These are phyloP conservation scores for Hippopotamus amphibius DNA, from an alignment of 2,113 vertebrate genomes.

Conservation along the genomic window DNA sequence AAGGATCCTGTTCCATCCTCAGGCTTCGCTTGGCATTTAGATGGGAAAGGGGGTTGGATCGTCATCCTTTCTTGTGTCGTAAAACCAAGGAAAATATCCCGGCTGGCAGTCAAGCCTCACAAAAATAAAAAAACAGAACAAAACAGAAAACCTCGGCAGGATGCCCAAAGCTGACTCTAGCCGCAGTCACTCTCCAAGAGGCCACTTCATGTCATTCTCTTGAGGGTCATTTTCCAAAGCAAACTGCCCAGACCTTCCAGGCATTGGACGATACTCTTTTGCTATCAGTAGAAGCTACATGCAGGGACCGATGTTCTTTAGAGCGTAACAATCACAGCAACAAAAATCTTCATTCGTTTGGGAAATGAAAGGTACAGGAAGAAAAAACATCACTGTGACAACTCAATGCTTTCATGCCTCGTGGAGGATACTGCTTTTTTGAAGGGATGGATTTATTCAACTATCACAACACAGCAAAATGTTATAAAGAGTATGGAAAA, in stretches of 20 bases:
- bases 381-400: constrained; percentile 74
- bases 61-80: neutral
- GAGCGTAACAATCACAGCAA: neutral
- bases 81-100: constrained; percentile 16
- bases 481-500: neutral
- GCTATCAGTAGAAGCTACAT: neutral
- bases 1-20: neutral
- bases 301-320: constrained; percentile 17
- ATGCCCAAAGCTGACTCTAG: neutral
- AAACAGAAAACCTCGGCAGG: neutral
- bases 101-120: neutral
- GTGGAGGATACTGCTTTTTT: neutral
- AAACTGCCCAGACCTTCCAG: neutral
- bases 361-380: constrained; percentile 81
- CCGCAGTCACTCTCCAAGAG: neutral
- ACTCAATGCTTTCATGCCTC: constrained; percentile 66
- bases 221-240: constrained; percentile 45
- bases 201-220: neutral
- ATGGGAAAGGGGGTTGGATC: neutral
- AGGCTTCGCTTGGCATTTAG: neutral
- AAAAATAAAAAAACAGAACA: constrained; percentile 27
- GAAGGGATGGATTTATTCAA: neutral
- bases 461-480: neutral
- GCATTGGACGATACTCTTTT: neutral
- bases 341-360: neutral